These are phyloP conservation scores for Amblyteles armatorius DNA, from an alignment of 2,888 invertebrate genomes.

Conservation along the genomic window DNA sequence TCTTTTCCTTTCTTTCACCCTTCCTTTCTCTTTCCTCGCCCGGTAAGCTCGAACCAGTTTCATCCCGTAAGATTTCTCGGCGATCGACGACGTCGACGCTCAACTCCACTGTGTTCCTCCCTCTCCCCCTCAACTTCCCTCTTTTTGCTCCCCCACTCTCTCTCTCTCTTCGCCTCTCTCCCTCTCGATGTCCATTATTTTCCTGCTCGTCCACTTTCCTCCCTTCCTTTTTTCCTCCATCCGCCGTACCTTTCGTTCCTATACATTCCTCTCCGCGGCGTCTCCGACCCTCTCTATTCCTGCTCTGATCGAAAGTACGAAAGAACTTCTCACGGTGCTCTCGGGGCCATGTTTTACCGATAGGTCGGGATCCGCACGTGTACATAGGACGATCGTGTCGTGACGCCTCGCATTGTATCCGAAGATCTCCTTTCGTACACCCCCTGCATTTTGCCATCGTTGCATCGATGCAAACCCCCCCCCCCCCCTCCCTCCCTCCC, in stretches of 20 bases:
- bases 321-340: slow-evolving; percentile 34
- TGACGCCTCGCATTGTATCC: slow-evolving; percentile 43
- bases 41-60: slow-evolving; percentile 65
- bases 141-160: background rate
- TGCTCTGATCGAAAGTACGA: slow-evolving; percentile 52
- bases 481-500: slow-evolving; percentile 2
- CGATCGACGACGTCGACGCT: slow-evolving; percentile 66
- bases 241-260: slow-evolving; percentile 4
- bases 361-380: slow-evolving; percentile 41
- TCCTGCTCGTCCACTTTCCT: slow-evolving; percentile 44
- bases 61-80: slow-evolving; percentile 31
- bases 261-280: background rate
- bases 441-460: background rate
- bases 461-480: background rate
- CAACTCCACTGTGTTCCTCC: slow-evolving; percentile 58
- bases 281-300: slow-evolving; percentile 15
- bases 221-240: slow-evolving; percentile 1
- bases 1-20: slow-evolving; percentile 2
- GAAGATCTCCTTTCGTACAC: slow-evolving; percentile 8
- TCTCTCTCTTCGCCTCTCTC: background rate
- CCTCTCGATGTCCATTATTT: slow-evolving; percentile 43
- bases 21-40: slow-evolving; percentile 71
- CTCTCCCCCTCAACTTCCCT: background rate
- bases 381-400: slow-evolving; percentile 43
- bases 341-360: slow-evolving; percentile 47